Conservation (phyloP, 2,797 vertebrate genomes). For the Malacoctenus gilli region DNA sequence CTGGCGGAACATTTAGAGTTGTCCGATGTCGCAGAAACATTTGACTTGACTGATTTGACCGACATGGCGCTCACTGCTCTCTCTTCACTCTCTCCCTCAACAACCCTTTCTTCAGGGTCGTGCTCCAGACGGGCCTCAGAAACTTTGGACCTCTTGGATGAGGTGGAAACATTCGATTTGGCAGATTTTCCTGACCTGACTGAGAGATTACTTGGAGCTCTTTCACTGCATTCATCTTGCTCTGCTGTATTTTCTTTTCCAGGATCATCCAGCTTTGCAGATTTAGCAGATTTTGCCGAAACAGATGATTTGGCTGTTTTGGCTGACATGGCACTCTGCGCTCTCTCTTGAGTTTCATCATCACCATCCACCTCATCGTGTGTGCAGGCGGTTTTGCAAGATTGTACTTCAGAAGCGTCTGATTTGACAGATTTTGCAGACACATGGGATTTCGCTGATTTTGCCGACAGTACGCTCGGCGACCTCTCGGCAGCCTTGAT, state of each 20-base stretch:
- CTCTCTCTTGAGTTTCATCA: conserved; percentile 43
- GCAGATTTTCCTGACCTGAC: no score
- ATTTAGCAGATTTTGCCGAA: conserved; percentile 2
- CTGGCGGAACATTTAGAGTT: conserved; percentile 13
- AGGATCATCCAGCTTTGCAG: no score
- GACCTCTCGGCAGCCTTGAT: conserved; percentile 27
- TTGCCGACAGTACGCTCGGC: conserved; percentile 33
- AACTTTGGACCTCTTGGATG: no score
- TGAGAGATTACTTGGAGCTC: no score
- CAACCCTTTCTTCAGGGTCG: no score
- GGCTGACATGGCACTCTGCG: conserved; percentile 46
- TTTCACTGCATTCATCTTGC: no score
- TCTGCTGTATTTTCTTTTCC: no score
- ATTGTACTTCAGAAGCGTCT: conserved; percentile 9
- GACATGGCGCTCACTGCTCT: not conserved
- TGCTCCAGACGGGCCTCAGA: no score
- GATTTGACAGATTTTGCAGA: conserved; percentile 41
- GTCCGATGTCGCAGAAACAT: not conserved
- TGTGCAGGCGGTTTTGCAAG: not conserved
- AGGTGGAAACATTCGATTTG: no score
- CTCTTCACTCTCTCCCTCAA: not conserved
- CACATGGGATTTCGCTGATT: conserved; percentile 54
- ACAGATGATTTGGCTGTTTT: conserved; percentile 50
- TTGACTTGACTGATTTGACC: not conserved
- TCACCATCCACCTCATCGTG: conserved; percentile 6